phyloP scores from a whole-genome alignment of 1,140 invertebrate species.

The Doryteuthis pealeii region DNA sequence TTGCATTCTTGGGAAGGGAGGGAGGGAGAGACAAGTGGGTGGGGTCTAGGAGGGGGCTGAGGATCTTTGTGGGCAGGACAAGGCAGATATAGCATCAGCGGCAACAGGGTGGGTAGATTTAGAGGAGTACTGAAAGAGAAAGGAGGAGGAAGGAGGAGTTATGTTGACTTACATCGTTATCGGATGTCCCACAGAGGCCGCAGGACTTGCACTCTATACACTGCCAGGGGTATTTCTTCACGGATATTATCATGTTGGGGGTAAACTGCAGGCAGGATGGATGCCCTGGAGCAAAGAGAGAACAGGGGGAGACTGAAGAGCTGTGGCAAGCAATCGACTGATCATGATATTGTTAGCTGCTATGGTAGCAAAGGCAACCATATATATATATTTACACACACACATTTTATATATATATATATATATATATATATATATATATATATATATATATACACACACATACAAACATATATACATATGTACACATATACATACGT shows the following conservation, averaged over 20 bases:
- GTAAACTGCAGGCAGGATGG: constrained; percentile 93
- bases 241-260: constrained; percentile 96
- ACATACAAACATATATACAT: no score
- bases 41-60: no score
- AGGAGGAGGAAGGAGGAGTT: not conserved
- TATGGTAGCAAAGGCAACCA: not conserved
- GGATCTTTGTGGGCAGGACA: no score
- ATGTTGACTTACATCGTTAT: constrained; percentile 89
- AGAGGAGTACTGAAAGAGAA: no score
- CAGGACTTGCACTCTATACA: constrained; percentile 99
- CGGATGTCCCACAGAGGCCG: constrained; percentile 96
- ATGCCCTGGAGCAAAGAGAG: constrained; percentile 57
- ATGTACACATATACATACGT: no score
- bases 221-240: constrained; percentile 94
- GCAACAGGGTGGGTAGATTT: no score
- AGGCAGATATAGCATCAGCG: not conserved
- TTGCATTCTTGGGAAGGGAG: no score
- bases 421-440: no score
- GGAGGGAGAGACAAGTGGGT: no score
- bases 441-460: no score
- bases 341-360: no score
- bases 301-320: constrained; percentile 2
- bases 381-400: not conserved
- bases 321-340: not conserved
- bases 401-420: no score